Conservation (phyloP, 2,888 invertebrate species). For the Torymus aiolomorphi region DNA sequence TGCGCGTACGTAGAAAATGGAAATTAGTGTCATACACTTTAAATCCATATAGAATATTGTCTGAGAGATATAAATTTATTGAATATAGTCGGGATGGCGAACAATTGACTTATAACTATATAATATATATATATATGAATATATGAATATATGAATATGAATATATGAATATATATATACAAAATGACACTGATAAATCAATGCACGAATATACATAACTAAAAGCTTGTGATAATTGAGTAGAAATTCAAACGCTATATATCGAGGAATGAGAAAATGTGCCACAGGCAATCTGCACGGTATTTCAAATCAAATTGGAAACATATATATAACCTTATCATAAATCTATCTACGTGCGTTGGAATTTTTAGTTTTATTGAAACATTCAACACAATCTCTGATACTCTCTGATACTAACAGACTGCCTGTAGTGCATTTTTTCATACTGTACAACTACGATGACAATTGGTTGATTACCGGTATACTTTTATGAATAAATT, state of each 20-base stretch:
- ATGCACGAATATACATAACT: slow-evolving; percentile 14
- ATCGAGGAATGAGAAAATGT: slow-evolving; percentile 18
- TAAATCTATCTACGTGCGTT: no score
- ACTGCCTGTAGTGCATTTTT: slow-evolving; percentile 30
- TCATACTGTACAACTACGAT: slow-evolving; percentile 32
- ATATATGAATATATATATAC: neutral
- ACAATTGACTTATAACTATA: neutral
- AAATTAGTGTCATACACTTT: no score
- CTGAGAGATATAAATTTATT: neutral
- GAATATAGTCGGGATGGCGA: no score
- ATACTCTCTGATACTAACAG: neutral
- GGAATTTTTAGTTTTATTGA: no score
- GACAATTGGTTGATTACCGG: slow-evolving; percentile 52
- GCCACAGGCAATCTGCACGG: slow-evolving; percentile 6
- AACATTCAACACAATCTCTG: no score
- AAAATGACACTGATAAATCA: slow-evolving; percentile 7
- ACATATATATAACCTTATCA: neutral
- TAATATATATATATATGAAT: neutral
- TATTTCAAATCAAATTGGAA: slow-evolving; percentile 35
- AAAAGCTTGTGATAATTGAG: slow-evolving; percentile 52
- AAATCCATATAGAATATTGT: neutral
- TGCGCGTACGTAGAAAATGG: neutral
- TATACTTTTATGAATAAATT: slow-evolving; percentile 40
- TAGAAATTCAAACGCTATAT: slow-evolving; percentile 45
- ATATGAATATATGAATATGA: neutral